Evolutionary conservation across 2,888 invertebrate species (phyloP), one percentile per base, ranked within the genome.

Genomic region (Prenolepis imparis): DNA sequence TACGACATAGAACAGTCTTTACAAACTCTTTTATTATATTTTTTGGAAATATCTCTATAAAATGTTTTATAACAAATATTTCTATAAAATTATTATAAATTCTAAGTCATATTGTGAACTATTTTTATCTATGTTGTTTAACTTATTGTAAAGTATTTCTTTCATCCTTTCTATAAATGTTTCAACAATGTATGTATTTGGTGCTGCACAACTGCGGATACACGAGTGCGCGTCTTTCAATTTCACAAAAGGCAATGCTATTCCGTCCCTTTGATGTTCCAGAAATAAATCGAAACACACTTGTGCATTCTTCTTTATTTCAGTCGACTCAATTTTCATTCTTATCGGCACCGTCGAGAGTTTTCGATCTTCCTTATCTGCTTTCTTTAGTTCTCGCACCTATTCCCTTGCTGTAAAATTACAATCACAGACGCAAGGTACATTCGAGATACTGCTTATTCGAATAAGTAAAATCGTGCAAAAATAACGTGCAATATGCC

Each of bases 301-400:
- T 89, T 85, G 80, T 86, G 68, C 80, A 74, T 66, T 66, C 75
- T 72, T 83, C 59, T 86, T 88, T 87, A 87, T 89, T 82, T 88
- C 84, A 89, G 75, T 75, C 86, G 82, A 57, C 52, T 52, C 84
- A 74, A 87, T 89, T 89, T 83, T 85, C 75, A 70, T 66, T 67
- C 78, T 80, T 75, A 67, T 63, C 78, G 70, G 55, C 78, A 81
- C 83, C 83, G 5, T 81, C 82, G 61, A 89, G 77, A 81, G 84
- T 82, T 77, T 82, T 89, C 89, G 80, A 89, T 84, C 84, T 87
- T 86, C 63, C 84, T 84, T 82, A 89, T 87, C 83, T 81, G 66
- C 84, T 82, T 63, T 64, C 70, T 72, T 70, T 75, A 77, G 77
- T 81, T 86, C 66, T 84, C 86, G n/a, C n/a, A 59, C 61, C 59